Conservation (phyloP, 2,113 vertebrate genomes). For the Mystacornis crossleyi region DNA sequence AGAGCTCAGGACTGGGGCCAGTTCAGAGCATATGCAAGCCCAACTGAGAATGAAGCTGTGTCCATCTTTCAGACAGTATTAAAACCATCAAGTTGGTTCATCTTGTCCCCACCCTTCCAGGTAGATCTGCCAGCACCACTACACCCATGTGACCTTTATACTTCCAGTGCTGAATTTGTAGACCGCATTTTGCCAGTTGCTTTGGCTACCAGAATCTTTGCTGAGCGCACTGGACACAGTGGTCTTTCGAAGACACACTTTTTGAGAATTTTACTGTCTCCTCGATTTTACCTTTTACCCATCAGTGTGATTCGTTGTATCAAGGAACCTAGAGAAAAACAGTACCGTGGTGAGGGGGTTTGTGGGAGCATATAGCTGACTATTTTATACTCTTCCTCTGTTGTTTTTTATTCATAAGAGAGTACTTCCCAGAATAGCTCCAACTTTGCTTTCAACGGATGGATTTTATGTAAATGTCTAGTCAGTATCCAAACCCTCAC, state of each 20-base stretch:
- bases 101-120: background rate
- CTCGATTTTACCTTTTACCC: background rate
- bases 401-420: background rate
- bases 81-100: background rate
- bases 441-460: background rate
- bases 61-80: background rate
- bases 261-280: background rate
- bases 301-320: background rate
- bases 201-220: background rate
- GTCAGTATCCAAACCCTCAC: background rate
- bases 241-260: background rate
- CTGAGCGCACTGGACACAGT: background rate
- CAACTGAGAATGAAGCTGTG: background rate
- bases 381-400: background rate
- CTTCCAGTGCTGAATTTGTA: background rate
- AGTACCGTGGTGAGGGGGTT: background rate
- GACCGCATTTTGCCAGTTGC: rapidly evolving
- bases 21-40: background rate
- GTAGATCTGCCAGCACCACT: background rate
- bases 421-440: background rate
- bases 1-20: background rate
- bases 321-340: background rate
- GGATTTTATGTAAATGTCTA: background rate
- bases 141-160: rapidly evolving
- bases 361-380: background rate